Conservation (phyloP, 2,113 vertebrate species). For the Phyllostomus hastatus region DNA sequence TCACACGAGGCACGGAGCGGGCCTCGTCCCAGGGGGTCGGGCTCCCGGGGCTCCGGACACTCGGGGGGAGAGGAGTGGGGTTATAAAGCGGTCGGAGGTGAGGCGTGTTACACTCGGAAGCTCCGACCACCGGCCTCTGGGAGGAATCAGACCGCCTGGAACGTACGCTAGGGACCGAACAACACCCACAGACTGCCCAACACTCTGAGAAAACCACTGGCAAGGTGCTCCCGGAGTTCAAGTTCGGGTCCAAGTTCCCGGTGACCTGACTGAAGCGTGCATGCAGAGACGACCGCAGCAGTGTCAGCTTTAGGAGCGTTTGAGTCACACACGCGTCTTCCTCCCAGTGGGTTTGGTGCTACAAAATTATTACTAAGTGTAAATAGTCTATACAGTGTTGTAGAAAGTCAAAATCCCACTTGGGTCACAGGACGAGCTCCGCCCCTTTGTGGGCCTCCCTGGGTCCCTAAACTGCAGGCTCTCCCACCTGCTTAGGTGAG, state of each 20-base stretch:
- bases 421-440: not conserved
- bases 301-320: fast-evolving
- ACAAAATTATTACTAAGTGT: not conserved
- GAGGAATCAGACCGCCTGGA: not conserved
- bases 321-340: not conserved
- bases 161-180: fast-evolving
- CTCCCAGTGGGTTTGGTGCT: not conserved
- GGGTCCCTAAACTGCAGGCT: fast-evolving
- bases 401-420: not conserved
- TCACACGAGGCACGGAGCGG: fast-evolving
- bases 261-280: not conserved
- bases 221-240: not conserved
- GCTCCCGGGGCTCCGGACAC: not conserved
- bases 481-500: fast-evolving
- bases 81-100: fast-evolving
- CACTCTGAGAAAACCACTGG: too few relatives aligned
- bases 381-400: not conserved
- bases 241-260: not conserved
- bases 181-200: not conserved
- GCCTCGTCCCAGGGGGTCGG: too few relatives aligned
- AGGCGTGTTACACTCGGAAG: not conserved
- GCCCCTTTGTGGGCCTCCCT: fast-evolving
- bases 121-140: fast-evolving
- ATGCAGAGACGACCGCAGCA: fast-evolving
- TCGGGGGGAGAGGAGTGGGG: not conserved